phyloP scores from a whole-genome alignment of 2,888 invertebrate genomes.

The Operophtera brumata region DNA sequence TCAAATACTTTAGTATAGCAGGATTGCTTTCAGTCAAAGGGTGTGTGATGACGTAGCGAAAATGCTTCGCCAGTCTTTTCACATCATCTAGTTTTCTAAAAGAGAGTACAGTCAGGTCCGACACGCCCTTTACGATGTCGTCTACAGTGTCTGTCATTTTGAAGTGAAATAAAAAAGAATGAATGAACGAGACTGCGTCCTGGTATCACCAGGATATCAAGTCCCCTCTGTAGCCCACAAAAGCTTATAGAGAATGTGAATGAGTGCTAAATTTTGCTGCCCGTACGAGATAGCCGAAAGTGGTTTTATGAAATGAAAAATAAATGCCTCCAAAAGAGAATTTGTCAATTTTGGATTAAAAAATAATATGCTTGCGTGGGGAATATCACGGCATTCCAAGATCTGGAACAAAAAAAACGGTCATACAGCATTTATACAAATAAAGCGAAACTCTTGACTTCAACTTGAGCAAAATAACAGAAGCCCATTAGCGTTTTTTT shows the following conservation, averaged over 20 bases:
- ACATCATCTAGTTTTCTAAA: constrained; percentile 69
- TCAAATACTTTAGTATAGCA: constrained; percentile 54
- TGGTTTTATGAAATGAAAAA: constrained; percentile 36
- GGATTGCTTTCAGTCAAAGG: constrained; percentile 56
- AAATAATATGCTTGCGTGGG: constrained; percentile 52
- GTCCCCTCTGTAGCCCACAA: constrained; percentile 33
- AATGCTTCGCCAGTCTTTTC: constrained; percentile 64
- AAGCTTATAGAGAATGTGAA: constrained; percentile 38
- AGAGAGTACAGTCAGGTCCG: constrained; percentile 62
- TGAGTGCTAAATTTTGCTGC: constrained; percentile 39
- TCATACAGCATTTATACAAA: too few relatives aligned
- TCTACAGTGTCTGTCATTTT: constrained; percentile 44
- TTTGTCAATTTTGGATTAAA: constrained; percentile 45
- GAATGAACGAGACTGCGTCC: constrained; percentile 25
- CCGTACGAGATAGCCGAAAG: constrained; percentile 48
- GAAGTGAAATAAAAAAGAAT: constrained; percentile 11
- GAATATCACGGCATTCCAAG: constrained; percentile 76
- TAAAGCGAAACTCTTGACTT: too few relatives aligned
- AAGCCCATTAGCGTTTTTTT: too few relatives aligned
- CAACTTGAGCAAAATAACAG: too few relatives aligned
- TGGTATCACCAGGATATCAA: constrained; percentile 43
- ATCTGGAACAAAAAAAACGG: constrained; percentile 57
- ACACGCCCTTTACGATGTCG: constrained; percentile 48
- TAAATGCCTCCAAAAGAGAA: constrained; percentile 34
- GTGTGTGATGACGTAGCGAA: constrained; percentile 59